Conservation (phyloP, 1,140 invertebrate genomes). For the Trachymyrmex septentrionalis region DNA sequence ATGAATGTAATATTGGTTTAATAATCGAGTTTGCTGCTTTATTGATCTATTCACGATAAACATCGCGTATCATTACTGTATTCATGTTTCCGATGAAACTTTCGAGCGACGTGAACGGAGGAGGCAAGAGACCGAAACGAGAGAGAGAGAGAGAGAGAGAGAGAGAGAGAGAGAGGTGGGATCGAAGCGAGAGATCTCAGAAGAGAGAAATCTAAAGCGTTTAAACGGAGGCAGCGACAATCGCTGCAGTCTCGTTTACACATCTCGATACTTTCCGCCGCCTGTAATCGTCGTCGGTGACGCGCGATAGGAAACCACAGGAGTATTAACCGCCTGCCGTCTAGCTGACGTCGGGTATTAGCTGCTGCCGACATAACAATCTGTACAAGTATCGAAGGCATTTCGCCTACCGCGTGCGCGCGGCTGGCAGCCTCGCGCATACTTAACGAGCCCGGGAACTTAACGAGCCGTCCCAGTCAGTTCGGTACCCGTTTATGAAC, state of each 20-base stretch:
- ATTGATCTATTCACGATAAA: conserved; percentile 29
- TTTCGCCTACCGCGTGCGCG: conserved; percentile 45
- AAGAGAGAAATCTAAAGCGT: conserved; percentile 6
- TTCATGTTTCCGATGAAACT: conserved; percentile 26
- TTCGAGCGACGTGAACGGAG: neutral
- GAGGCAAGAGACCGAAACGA: neutral
- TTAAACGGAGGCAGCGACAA: neutral
- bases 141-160: neutral
- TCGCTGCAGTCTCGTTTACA: conserved; percentile 35
- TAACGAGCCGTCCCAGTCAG: conserved; percentile 66
- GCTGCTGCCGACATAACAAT: conserved; percentile 63
- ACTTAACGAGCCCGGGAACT: conserved; percentile 64
- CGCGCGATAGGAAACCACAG: conserved; percentile 31
- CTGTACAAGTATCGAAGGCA: conserved; percentile 71
- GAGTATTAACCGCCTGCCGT: conserved; percentile 38
- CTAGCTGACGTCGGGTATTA: conserved; percentile 58
- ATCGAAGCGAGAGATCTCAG: neutral
- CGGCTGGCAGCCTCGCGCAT: conserved; percentile 47
- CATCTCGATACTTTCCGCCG: conserved; percentile 45
- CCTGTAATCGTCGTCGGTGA: conserved; percentile 52
- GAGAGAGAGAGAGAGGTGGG: neutral
- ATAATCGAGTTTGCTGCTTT: conserved; percentile 34
- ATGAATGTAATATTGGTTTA: conserved; percentile 33
- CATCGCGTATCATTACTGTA: conserved; percentile 32
- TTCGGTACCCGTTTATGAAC: conserved; percentile 69